phyloP scores from a whole-genome alignment of 1,140 invertebrate species.

The Coptotermes formosanus region DNA sequence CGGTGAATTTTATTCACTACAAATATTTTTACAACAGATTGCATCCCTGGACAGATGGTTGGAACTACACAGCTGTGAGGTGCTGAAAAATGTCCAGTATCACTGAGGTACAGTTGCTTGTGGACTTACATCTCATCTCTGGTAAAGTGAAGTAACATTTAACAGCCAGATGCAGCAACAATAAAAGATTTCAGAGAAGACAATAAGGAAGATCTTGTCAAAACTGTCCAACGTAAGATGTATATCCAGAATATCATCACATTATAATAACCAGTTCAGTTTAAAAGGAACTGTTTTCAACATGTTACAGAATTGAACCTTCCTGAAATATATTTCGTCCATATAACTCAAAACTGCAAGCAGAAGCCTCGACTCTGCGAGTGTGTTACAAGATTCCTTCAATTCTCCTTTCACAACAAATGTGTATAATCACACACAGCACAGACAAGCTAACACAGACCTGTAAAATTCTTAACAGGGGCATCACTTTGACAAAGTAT shows the following conservation, averaged over 20 bases:
- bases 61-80: not conserved
- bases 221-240: too few relatives aligned
- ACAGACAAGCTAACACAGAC: not conserved
- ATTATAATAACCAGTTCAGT: not conserved
- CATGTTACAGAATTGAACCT: not conserved
- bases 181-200: not conserved
- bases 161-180: not conserved
- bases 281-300: not conserved
- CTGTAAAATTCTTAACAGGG: not conserved
- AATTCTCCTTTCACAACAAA: not conserved
- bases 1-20: not conserved
- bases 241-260: not conserved
- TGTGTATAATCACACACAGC: not conserved
- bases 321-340: not conserved
- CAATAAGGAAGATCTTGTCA: not conserved
- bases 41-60: not conserved
- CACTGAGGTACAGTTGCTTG: not conserved
- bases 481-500: not conserved
- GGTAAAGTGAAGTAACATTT: not conserved
- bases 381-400: not conserved
- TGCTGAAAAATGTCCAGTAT: not conserved
- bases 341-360: not conserved
- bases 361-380: not conserved
- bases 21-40: not conserved
- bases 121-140: not conserved